These are phyloP conservation scores for Triplophysa bombifrons DNA, from an alignment of 2,797 vertebrate genomes.

Conservation along the genomic window DNA sequence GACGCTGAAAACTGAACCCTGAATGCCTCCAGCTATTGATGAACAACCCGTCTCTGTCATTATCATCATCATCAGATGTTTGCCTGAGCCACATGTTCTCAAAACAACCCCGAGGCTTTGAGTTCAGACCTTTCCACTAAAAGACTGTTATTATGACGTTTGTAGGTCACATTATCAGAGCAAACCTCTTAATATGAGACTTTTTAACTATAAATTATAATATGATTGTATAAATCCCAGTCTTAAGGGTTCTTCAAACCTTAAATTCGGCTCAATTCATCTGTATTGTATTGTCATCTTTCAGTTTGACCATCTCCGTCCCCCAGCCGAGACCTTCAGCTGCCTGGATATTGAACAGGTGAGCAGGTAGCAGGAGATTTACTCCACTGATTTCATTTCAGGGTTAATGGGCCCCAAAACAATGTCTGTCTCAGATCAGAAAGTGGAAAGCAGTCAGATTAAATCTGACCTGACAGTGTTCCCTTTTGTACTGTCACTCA, in stretches of 20 bases:
- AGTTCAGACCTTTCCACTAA: not conserved
- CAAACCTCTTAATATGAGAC: no score
- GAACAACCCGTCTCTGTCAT: not conserved
- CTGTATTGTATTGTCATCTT: no score
- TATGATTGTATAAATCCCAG: no score
- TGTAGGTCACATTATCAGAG: not conserved
- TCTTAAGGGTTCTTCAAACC: no score
- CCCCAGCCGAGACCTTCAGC: not conserved
- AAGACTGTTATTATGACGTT: not conserved
- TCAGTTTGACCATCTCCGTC: no score
- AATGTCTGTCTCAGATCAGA: constrained; percentile 33
- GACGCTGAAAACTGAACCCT: not conserved
- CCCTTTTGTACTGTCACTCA: constrained; percentile 39
- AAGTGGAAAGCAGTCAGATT: constrained; percentile 1
- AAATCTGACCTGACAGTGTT: constrained; percentile 29
- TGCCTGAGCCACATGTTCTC: not conserved
- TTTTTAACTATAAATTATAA: no score
- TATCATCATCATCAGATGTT: constrained; percentile 11
- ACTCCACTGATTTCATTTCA: constrained; percentile 34
- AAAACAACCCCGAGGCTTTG: not conserved
- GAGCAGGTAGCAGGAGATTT: not conserved
- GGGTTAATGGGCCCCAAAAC: constrained; percentile 37
- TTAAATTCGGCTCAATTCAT: no score
- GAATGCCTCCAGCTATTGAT: not conserved
- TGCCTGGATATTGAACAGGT: not conserved